These are phyloP conservation scores for Magallana angulata DNA, from an alignment of 1,140 invertebrate genomes.

Conservation along the genomic window DNA sequence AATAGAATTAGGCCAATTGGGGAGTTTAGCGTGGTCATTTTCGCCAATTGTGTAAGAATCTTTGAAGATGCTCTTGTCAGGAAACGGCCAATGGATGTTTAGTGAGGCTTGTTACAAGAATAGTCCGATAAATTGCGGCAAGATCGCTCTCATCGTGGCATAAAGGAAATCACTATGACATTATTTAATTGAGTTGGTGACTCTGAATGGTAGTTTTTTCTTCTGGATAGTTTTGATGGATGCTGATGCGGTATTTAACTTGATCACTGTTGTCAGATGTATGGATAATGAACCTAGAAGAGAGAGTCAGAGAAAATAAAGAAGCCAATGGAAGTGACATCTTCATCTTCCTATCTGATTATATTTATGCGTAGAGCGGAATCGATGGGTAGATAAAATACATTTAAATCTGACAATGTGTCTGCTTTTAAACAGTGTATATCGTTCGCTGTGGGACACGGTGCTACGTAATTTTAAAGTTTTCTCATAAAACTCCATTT, in stretches of 20 bases:
- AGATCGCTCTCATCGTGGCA: background rate
- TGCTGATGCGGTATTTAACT: slow-evolving; percentile 34
- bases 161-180: slow-evolving; percentile 48
- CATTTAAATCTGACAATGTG: slow-evolving; percentile 27
- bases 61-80: slow-evolving; percentile 34
- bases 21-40: slow-evolving; percentile 48
- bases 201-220: slow-evolving; percentile 36
- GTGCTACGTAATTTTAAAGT: background rate
- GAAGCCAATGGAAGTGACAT: slow-evolving; percentile 12
- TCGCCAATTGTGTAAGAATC: slow-evolving; percentile 56
- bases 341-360: slow-evolving; percentile 28
- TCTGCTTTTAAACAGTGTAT: background rate
- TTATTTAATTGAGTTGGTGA: slow-evolving; percentile 46
- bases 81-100: slow-evolving; percentile 40
- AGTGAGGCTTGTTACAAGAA: slow-evolving; percentile 36
- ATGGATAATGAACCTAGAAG: slow-evolving; percentile 22
- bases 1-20: slow-evolving; percentile 51
- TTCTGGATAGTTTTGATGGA: slow-evolving; percentile 26
- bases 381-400: slow-evolving; percentile 18
- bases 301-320: background rate
- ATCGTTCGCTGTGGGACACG: background rate
- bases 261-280: background rate
- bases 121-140: slow-evolving; percentile 39
- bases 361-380: slow-evolving; percentile 14
- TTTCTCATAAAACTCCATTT: slow-evolving; percentile 7